Percentiles rank a stretch among this genome's conserved stretches.
Evolutionary conservation across 2,797 vertebrate genomes (phyloP).

Genomic region (Dryobates pubescens): DNA sequence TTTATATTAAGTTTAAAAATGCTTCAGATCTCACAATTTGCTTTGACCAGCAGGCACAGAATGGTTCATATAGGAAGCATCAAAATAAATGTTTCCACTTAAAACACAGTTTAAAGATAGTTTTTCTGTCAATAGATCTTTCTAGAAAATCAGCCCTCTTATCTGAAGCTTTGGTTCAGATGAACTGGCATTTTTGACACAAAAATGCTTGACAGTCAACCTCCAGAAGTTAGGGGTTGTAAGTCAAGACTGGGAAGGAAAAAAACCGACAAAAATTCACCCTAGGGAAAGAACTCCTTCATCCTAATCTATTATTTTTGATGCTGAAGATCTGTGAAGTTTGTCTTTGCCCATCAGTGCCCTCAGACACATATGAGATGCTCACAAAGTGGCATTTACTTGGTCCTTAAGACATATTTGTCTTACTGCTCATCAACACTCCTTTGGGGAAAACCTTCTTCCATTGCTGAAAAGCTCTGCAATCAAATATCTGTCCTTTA

Average conservation of each 20-base stretch:
- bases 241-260: not conserved
- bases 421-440: slow-evolving; percentile 58
- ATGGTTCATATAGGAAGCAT: not conserved
- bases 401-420: slow-evolving; percentile 45
- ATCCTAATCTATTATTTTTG: slow-evolving; percentile 21
- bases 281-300: not conserved
- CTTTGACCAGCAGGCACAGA: not conserved
- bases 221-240: not conserved
- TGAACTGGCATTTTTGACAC: not conserved
- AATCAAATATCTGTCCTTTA: slow-evolving; percentile 58
- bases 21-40: not conserved
- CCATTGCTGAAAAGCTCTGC: slow-evolving; percentile 47
- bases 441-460: slow-evolving; percentile 20
- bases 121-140: not conserved
- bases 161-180: not conserved
- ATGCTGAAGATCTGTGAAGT: slow-evolving; percentile 17
- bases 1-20: not conserved
- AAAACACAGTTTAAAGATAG: not conserved
- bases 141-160: not conserved
- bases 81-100: not conserved
- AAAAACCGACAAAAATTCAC: not conserved
- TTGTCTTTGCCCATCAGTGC: slow-evolving; percentile 48
- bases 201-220: not conserved
- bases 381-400: slow-evolving; percentile 45
- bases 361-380: slow-evolving; percentile 12